A percentile compares a stretch with the other conserved stretches of the same genome.
phyloP scores from a whole-genome alignment of 2,113 vertebrate species.

The Solea solea region DNA sequence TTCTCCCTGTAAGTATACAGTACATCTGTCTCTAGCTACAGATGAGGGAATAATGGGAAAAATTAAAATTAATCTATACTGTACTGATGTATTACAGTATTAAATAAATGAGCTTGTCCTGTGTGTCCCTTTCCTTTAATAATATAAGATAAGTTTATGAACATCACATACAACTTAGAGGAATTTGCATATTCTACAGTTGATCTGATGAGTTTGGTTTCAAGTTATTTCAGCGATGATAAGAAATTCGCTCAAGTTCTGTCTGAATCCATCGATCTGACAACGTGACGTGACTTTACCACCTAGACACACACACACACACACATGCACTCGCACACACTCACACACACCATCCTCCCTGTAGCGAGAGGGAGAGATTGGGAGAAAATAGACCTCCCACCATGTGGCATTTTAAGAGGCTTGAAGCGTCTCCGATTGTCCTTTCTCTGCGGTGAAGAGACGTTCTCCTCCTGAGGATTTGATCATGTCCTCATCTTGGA shows the following conservation, averaged over 20 bases:
- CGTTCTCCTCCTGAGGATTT: constrained; percentile 31
- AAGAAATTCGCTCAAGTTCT: neutral
- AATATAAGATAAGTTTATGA: neutral
- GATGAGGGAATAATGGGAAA: no score
- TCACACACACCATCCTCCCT: constrained; percentile 21
- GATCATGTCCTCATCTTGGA: constrained; percentile 17
- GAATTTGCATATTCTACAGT: neutral
- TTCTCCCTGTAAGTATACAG: neutral
- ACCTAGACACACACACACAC: constrained; percentile 17
- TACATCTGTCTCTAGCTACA: neutral
- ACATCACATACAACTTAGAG: neutral
- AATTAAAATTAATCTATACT: neutral
- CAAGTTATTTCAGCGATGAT: no score
- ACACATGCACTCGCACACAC: constrained; percentile 22
- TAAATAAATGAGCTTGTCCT: neutral
- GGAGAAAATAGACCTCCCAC: constrained; percentile 70
- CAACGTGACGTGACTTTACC: constrained; percentile 55
- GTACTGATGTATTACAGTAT: neutral
- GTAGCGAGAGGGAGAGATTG: constrained; percentile 51
- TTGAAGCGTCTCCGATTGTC: constrained; percentile 60
- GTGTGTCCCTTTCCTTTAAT: neutral
- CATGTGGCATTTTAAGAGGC: constrained; percentile 55
- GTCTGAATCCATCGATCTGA: constrained; percentile 51
- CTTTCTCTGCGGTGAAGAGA: constrained; percentile 49
- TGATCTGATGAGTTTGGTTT: no score